A percentile compares a stretch with the other conserved stretches of the same genome.
These are phyloP conservation scores for Macrostomum lignano DNA, from an alignment of 1,140 invertebrate species.

Conservation along the genomic window DNA sequence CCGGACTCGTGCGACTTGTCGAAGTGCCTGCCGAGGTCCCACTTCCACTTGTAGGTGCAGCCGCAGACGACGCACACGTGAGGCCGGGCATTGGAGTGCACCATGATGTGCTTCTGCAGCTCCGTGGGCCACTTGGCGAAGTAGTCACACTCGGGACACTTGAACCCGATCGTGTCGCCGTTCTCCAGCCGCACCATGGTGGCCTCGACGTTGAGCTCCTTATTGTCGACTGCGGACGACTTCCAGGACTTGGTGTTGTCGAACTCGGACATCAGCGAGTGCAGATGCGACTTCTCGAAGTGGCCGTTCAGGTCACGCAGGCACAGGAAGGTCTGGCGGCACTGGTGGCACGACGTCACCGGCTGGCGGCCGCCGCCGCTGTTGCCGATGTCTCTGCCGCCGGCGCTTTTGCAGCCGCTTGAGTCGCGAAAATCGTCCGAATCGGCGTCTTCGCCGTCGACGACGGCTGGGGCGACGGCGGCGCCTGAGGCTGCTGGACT, in stretches of 20 bases:
- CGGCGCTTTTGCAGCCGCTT: too few species aligned
- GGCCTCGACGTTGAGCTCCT: too few species aligned
- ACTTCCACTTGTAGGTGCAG: conserved; percentile 25
- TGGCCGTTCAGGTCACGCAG: not conserved
- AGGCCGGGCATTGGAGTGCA: conserved; percentile 20
- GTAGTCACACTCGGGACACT: conserved; percentile 21
- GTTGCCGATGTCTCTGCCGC: too few species aligned
- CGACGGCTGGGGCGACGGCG: too few species aligned
- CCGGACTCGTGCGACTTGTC: conserved; percentile 4
- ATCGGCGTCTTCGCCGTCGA: too few species aligned
- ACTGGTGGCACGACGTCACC: not conserved
- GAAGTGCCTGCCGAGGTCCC: conserved; percentile 26
- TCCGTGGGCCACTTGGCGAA: conserved; percentile 26
- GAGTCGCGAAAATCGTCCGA: too few species aligned
- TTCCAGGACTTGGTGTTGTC: conserved; percentile 1
- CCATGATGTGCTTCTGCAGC: conserved; percentile 23
- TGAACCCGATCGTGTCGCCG: conserved; percentile 9
- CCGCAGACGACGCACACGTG: conserved; percentile 25
- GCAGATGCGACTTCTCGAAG: not conserved
- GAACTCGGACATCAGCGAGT: not conserved
- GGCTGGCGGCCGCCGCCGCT: conserved; percentile 1
- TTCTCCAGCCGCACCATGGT: too few species aligned
- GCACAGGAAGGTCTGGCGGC: not conserved
- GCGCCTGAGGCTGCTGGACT: too few species aligned
- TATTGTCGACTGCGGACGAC: conserved; percentile 1